Evolutionary conservation across 2,888 invertebrate genomes (phyloP).

Genomic region (Nineta flava): DNA sequence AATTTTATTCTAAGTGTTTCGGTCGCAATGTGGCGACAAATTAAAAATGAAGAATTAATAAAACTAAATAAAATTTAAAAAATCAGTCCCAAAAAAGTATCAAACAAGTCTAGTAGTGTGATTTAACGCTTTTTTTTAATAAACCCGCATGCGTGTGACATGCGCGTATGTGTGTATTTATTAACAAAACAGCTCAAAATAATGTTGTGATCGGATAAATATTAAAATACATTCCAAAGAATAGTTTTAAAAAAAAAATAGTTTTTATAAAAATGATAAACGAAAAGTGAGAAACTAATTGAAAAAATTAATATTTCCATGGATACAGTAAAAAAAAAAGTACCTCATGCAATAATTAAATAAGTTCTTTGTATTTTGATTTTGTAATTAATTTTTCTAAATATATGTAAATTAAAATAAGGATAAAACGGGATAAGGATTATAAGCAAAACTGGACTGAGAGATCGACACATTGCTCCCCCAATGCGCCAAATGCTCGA

Average conservation of each 20-base stretch:
- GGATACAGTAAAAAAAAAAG: neutral
- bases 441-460: neutral
- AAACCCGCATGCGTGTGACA: neutral
- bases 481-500: neutral
- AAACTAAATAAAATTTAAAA: neutral
- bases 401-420: neutral
- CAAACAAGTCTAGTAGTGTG: neutral
- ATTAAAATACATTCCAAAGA: neutral
- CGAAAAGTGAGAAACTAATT: neutral
- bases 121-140: neutral
- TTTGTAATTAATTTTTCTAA: neutral
- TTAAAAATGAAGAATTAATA: neutral
- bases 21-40: constrained; percentile 1
- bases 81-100: neutral
- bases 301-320: neutral
- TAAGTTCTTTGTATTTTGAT: no score
- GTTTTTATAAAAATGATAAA: neutral
- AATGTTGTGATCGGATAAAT: neutral
- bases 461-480: neutral
- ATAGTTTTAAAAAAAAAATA: neutral
- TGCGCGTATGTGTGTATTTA: neutral
- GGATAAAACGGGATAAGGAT: neutral
- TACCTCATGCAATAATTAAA: neutral
- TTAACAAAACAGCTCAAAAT: neutral
- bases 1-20: neutral